These are phyloP conservation scores for Trigoniulus corallinus DNA, from an alignment of 1,140 invertebrate species.

Conservation along the genomic window DNA sequence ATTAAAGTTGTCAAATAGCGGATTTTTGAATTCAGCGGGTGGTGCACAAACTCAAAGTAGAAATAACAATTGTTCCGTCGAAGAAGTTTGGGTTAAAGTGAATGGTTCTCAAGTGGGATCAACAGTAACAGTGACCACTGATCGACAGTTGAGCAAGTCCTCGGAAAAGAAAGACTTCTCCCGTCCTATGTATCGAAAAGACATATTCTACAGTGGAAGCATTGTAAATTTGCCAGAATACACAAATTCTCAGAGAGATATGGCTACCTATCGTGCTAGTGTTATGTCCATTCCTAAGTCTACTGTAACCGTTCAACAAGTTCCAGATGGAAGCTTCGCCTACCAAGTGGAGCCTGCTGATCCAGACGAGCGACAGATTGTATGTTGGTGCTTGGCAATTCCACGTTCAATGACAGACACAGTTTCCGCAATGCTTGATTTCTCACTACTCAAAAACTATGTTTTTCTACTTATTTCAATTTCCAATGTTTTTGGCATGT, in stretches of 20 bases:
- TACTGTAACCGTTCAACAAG: slow-evolving; percentile 10
- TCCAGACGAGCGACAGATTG: neutral
- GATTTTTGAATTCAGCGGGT: neutral
- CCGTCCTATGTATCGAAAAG: slow-evolving; percentile 82
- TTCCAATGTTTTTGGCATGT: slow-evolving; percentile 86
- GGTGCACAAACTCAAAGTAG: neutral
- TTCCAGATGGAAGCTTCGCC: neutral
- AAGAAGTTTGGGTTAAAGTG: slow-evolving; percentile 9
- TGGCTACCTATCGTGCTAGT: slow-evolving; percentile 69
- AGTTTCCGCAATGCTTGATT: slow-evolving; percentile 81
- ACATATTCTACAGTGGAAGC: slow-evolving; percentile 96
- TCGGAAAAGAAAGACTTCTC: slow-evolving; percentile 36
- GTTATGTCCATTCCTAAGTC: slow-evolving; percentile 52
- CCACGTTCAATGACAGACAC: slow-evolving; percentile 64
- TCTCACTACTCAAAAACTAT: slow-evolving; percentile 72
- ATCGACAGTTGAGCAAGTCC: slow-evolving; percentile 4
- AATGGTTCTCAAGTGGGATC: slow-evolving; percentile 2
- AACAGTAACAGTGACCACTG: slow-evolving; percentile 9
- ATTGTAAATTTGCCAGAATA: slow-evolving; percentile 79
- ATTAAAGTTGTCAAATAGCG: neutral
- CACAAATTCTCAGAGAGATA: slow-evolving; percentile 67
- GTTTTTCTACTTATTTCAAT: slow-evolving; percentile 84
- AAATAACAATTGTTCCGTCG: slow-evolving; percentile 6
- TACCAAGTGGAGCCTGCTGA: neutral
- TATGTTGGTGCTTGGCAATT: slow-evolving; percentile 56